Percentiles rank a stretch among this genome's conserved stretches.
These are phyloP conservation scores for Argopecten irradians DNA, from an alignment of 1,140 invertebrate species.

Conservation along the genomic window DNA sequence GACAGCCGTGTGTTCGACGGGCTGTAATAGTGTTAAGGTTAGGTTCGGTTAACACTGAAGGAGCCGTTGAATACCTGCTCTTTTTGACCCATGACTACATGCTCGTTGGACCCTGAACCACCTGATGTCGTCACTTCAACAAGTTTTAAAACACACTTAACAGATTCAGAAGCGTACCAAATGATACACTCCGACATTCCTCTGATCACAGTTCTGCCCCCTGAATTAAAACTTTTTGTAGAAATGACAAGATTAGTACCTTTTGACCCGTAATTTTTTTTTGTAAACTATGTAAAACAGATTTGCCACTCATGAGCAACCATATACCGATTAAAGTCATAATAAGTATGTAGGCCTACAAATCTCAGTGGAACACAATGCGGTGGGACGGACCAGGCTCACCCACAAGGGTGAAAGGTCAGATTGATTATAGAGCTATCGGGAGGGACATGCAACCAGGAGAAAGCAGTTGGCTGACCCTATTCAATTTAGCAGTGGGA, in stretches of 20 bases:
- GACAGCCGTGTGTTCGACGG: neutral
- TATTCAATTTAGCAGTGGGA: neutral
- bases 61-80: neutral
- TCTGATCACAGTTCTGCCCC: neutral
- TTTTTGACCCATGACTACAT: no score
- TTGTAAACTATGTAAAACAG: slow-evolving; percentile 2
- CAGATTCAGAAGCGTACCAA: neutral
- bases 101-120: neutral
- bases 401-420: neutral
- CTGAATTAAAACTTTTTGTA: neutral
- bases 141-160: neutral
- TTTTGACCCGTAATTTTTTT: neutral
- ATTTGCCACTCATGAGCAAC: slow-evolving; percentile 15
- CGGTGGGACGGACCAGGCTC: neutral
- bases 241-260: neutral
- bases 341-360: neutral
- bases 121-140: slow-evolving; percentile 8
- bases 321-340: slow-evolving; percentile 1
- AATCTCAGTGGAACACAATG: neutral
- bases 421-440: neutral
- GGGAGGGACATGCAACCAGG: neutral
- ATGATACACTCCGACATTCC: neutral
- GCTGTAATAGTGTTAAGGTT: neutral
- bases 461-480: neutral
- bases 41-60: neutral